Conservation (phyloP, 2,113 vertebrate species). For the Aldabrachelys gigantea region DNA sequence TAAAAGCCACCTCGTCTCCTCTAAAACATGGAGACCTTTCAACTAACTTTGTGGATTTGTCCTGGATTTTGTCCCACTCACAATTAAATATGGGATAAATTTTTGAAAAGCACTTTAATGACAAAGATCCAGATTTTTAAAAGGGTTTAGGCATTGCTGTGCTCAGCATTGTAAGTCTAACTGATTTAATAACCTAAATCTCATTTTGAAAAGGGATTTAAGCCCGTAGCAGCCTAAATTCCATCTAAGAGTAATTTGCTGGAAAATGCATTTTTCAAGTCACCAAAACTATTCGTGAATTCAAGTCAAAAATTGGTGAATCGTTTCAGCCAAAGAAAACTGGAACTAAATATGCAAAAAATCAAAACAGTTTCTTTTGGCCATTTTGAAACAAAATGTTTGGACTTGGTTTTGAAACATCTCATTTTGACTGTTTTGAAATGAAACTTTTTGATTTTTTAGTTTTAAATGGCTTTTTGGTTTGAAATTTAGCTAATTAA, state of each 20-base stretch:
- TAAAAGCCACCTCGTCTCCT: not conserved
- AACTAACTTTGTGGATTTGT: not conserved
- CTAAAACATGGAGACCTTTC: not conserved
- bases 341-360: not conserved
- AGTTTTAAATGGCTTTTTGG: not conserved
- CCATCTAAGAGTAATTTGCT: not conserved
- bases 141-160: not conserved
- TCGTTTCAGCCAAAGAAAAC: not conserved
- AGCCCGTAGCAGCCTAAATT: not conserved
- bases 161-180: accelerated
- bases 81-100: not conserved
- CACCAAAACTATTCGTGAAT: not conserved
- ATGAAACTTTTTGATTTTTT: not conserved
- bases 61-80: not conserved
- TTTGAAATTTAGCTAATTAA: not conserved
- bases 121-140: not conserved
- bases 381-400: not conserved
- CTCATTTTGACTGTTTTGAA: not conserved
- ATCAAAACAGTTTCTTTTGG: not conserved
- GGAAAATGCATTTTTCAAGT: not conserved
- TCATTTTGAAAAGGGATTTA: not conserved
- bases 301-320: not conserved
- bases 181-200: not conserved
- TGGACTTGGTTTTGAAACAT: not conserved
- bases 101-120: not conserved